A percentile compares a stretch with the other conserved stretches of the same genome.
Conservation (phyloP, 2,113 vertebrate species). For the Ptychochromis oligacanthus region DNA sequence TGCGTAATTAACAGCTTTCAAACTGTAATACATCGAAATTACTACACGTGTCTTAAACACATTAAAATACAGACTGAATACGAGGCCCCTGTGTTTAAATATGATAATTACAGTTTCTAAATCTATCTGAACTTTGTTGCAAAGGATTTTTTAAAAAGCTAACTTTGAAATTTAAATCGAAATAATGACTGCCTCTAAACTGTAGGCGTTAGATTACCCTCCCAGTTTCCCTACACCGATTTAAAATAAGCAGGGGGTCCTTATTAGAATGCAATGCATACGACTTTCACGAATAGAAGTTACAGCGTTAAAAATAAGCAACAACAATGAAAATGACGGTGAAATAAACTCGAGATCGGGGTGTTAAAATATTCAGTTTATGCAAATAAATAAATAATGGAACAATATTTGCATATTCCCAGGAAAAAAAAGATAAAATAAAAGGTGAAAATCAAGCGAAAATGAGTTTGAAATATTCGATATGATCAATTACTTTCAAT, state of each 20-base stretch:
- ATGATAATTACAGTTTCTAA: background rate
- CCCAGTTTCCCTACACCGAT: background rate
- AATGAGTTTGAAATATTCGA: background rate
- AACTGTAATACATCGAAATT: background rate
- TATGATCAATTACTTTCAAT: background rate
- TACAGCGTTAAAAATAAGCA: background rate
- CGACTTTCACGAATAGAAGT: background rate
- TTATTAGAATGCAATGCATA: constrained; percentile 52
- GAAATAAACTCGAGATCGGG: background rate
- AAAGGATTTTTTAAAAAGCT: background rate
- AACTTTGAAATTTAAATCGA: background rate
- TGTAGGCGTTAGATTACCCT: background rate
- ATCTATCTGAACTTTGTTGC: constrained; percentile 13
- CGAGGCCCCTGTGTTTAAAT: constrained; percentile 1
- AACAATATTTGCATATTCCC: constrained; percentile 29
- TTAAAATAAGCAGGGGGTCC: background rate
- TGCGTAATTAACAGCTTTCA: background rate
- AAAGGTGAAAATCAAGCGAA: background rate
- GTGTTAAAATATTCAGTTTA: background rate
- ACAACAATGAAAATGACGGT: background rate
- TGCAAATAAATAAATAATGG: too few species aligned
- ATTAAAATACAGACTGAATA: background rate
- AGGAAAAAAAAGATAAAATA: background rate
- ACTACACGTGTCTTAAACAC: background rate
- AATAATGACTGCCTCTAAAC: background rate